phyloP scores from a whole-genome alignment of 2,888 invertebrate genomes.

The Ectemnius continuus region DNA sequence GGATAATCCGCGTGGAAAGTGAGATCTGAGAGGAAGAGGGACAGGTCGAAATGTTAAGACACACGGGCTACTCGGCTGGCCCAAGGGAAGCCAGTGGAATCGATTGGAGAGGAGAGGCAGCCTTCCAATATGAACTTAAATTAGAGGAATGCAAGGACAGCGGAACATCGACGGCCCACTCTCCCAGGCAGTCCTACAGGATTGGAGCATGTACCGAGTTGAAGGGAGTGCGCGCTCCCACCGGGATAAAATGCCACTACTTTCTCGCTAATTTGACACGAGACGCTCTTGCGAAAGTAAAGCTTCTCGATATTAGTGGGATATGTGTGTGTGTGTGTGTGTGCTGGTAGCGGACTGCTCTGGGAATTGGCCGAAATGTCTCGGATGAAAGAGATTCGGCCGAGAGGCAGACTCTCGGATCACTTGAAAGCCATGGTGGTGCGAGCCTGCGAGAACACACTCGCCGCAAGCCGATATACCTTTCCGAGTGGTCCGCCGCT shows the following conservation, averaged over 20 bases:
- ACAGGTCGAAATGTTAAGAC: too few relatives aligned
- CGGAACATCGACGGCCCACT: slow-evolving; percentile 48
- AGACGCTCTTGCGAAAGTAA: slow-evolving; percentile 54
- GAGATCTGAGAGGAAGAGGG: too few relatives aligned
- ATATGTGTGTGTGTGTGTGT: too few relatives aligned
- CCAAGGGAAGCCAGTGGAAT: slow-evolving; percentile 43
- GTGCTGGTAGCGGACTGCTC: slow-evolving; percentile 30
- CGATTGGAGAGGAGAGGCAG: slow-evolving; percentile 48
- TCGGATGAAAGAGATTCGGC: neutral
- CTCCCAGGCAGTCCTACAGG: slow-evolving; percentile 55
- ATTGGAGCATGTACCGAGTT: slow-evolving; percentile 47
- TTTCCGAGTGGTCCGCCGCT: too few relatives aligned
- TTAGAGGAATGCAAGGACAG: slow-evolving; percentile 40
- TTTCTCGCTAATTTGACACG: slow-evolving; percentile 65
- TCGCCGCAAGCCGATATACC: too few relatives aligned
- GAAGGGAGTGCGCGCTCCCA: slow-evolving; percentile 43
- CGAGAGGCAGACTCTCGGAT: slow-evolving; percentile 17
- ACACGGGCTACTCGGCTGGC: slow-evolving; percentile 19
- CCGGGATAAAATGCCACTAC: slow-evolving; percentile 59
- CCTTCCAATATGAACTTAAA: slow-evolving; percentile 59
- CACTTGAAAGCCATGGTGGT: slow-evolving; percentile 39
- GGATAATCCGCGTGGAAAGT: too few relatives aligned
- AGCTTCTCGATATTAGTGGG: slow-evolving; percentile 33
- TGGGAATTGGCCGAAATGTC: slow-evolving; percentile 47
- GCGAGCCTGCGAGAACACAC: slow-evolving; percentile 7